Evolutionary conservation across 2,797 vertebrate genomes (phyloP), one percentile per base, ranked within the genome.

Genomic region (Anguilla pacifica): DNA sequence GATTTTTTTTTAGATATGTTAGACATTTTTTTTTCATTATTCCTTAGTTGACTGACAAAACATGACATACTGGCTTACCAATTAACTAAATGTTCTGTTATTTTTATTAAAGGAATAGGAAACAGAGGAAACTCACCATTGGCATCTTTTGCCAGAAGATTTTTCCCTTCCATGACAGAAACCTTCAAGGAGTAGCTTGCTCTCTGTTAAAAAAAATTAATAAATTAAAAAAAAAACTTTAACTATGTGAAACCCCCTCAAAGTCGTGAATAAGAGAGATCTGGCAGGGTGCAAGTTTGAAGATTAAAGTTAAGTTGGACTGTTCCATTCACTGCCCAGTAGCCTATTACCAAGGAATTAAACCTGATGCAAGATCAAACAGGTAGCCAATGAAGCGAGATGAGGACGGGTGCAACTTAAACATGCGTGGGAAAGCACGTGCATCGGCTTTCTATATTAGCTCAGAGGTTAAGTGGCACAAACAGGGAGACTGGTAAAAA

Each of bases 101-200:
- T 35, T 86, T 53, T 17, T 43, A 72, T 89, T 1, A 86, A 35
- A 53, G 51, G 85, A 22, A 13, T 0, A 31, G 31, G 51, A 59
- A 35, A 28, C 43, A 72, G 84, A 81, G 22, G 46, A 9, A 11
- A 91, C 97, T 96, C 92, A 98, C 97, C 97, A 0, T 98, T 98
- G 91, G 97, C 96, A 87, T 98, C 97, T 94, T 98, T 98, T 84
- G 97, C 97, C 94, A 98, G 96, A 84, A 98, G 96, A 91, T 96
- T 98, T 94, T 97, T 98, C 85, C 97, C 97, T 92, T 97, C 95
- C 92, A 98, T 92, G 7, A 98, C 97, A 0, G 97, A 97, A 39
- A 97, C 97, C 93, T 97, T 97, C 91, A 98, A 93, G 84, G 97
- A 96, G n/a, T 97, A 98, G 91, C 90, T 92, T 92, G 97, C 92